Conservation (phyloP, 2,888 invertebrate genomes). For the Leptura quadrifasciata region DNA sequence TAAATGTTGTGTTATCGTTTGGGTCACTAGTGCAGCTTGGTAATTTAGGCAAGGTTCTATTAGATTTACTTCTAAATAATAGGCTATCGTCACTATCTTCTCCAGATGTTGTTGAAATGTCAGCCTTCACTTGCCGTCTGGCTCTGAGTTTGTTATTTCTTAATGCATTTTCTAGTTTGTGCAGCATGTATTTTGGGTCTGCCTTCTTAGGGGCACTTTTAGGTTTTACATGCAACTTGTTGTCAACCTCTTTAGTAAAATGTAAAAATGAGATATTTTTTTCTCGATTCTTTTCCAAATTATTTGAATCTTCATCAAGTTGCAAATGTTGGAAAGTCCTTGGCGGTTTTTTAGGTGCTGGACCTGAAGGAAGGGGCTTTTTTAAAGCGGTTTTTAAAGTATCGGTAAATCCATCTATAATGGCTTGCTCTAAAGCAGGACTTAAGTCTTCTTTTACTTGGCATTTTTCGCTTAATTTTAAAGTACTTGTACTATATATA, state of each 20-base stretch:
- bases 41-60: constrained; percentile 55
- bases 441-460: constrained; percentile 26
- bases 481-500: constrained; percentile 64
- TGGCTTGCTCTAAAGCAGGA: constrained; percentile 42
- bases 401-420: constrained; percentile 72
- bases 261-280: constrained; percentile 61
- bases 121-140: constrained; percentile 60
- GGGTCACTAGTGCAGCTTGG: constrained; percentile 51
- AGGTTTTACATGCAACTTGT: constrained; percentile 54
- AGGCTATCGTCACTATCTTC: constrained; percentile 70
- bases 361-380: constrained; percentile 81
- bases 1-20: constrained; percentile 53
- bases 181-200: constrained; percentile 80
- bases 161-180: constrained; percentile 79
- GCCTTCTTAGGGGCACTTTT: constrained; percentile 51
- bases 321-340: constrained; percentile 76
- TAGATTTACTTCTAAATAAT: constrained; percentile 63
- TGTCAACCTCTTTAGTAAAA: constrained; percentile 50
- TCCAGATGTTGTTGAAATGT: constrained; percentile 66
- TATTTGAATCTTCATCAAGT: constrained; percentile 31
- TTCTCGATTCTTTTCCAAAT: constrained; percentile 46
- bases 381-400: constrained; percentile 81
- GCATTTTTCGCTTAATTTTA: constrained; percentile 60
- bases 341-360: constrained; percentile 86
- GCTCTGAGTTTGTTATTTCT: constrained; percentile 73